Evolutionary conservation across 2,113 vertebrate species (phyloP), one percentile per base, ranked within the genome.

Genomic region (Rhinolophus sinicus): DNA sequence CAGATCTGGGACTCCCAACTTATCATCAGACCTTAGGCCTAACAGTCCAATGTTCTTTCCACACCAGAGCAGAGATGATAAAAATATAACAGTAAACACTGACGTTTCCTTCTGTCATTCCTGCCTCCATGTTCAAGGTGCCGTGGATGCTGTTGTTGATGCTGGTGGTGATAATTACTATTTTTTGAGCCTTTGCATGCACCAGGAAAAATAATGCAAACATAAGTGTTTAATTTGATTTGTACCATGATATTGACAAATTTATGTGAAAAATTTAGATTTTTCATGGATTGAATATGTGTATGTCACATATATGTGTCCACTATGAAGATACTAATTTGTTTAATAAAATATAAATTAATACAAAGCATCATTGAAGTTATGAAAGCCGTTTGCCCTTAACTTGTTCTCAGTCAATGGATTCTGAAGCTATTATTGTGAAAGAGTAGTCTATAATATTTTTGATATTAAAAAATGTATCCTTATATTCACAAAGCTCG

Each of bases 321-420:
- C 3, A n/a, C 60, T 72, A 12, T 52, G 14, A 70, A 69, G 30
- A 72, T 90, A 30, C 21, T 93, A 21, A 72, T 76, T 2, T 88
- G 26, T 60, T 83, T 93, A 69, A 80, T 50, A 88, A 62, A 92
- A 87, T 78, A 21, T 14, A 73, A 92, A 73, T 52, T n/a, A 93
- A 52, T 80, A 56, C 13, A 78, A 73, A 78, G 1, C n/a, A 78
- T 90, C 35, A 44, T 26, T 90, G 35, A 87, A 84, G n/a, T 69
- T 75, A 76, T 38, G 70, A 86, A 40, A 87, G 12, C 52, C 52
- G 0, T 58, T 82, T 96, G 16, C 80, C 35, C 82, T 30, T 52
- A 77, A 62, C 40, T 9, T 85, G 1, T 38, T 58, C 22, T 93
- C 30, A 76, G 30, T 58, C 9, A 92, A 24, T 84, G 40, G 47